Evolutionary conservation across 2,888 invertebrate genomes (phyloP), one percentile per base, ranked within the genome.

Genomic region (Ophion costatus): DNA sequence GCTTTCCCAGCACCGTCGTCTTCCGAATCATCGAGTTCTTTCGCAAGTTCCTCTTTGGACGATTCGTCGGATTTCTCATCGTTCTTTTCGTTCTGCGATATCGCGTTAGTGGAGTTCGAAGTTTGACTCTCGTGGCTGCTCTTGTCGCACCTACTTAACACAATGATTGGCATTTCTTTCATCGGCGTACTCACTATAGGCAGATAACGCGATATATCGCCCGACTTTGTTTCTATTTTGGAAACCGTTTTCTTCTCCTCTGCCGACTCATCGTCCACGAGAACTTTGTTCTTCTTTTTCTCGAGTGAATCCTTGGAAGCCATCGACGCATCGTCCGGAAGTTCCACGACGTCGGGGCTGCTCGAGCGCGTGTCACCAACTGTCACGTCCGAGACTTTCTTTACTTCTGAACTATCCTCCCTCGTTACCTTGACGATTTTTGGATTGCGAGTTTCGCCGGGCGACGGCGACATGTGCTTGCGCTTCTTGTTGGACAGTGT

Each of bases 401-500:
- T 63, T 17, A 78, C 45, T 56, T 80, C 33, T 0, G 83, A 82
- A 82, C 90, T 90, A 75, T 90, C 91, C 67, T 91, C 91, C 3
- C 84, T 87, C 17, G 87, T 87, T 29, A 91, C 86, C 84, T 92
- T 93, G 0, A 91, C 73, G 4, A 90, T 57, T 81, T 93, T 93
- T 0, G 90, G 83, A 82, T 71, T 90, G 45, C 90, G 92, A 67
- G 64, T 77, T 7, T 87, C 90, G 22, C 87, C 79, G 2, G 90
- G 88, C 9, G 87, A 86, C 6, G 92, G 90, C 0, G 91, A 90
- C 20, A 82, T 74, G 61, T 90, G 77, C 82, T 93, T 93, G 29
- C 93, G 89, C 73, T 93, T 93, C 73, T 93, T 93, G n/a, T 83
- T 90, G 10, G 83, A 70, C 0, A 79, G 29, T 33, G 82, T 73